Evolutionary conservation across 1,140 invertebrate genomes (phyloP), one percentile per base, ranked within the genome.

Genomic region (Arion vulgaris): DNA sequence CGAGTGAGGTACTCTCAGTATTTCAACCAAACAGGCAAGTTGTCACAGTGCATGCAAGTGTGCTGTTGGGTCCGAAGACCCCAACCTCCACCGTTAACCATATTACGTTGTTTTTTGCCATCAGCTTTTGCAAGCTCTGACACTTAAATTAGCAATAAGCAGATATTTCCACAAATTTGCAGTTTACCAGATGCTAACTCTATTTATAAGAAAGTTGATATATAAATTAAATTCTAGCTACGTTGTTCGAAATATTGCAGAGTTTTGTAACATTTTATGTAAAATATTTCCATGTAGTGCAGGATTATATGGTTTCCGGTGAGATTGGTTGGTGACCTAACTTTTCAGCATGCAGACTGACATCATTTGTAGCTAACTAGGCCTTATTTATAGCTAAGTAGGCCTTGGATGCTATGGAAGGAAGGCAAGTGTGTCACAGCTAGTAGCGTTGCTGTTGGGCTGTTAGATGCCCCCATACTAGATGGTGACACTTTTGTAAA

Each of bases 21-120:
- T 77, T n/a, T 73, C 76, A 53, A 32, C 49, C 9, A 74, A 51
- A n/a, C 39, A 83, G 80, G 81, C 57, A 81, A 77, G 81, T 85
- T 69, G 81, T 87, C 85, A 86, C 85, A 86, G 84, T 78, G 83
- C 66, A 76, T 38, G 62, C 53, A 72, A n/a, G n/a, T 71, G 78
- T 85, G 81, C 86, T 88, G 87, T 88, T 88, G 87, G 87, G 87
- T 81, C 66, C 68, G 49, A 53, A 72, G 83, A 79, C 85, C 85
- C 87, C 87, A 83, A 87, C 72, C 49, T 74, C 23, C 73, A 79
- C 73, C 73, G 69, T 72, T 32, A 76, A 80, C 72, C 57, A 49
- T 49, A 71, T 57, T 41, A 32, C 80, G 4, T 23, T 45, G 57
- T 72, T 51, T 49, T 49, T 66, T 80, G 5, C 1, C 53, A 5